Evolutionary conservation across 2,113 vertebrate genomes (phyloP).

Genomic region (Vanacampus margaritifer): DNA sequence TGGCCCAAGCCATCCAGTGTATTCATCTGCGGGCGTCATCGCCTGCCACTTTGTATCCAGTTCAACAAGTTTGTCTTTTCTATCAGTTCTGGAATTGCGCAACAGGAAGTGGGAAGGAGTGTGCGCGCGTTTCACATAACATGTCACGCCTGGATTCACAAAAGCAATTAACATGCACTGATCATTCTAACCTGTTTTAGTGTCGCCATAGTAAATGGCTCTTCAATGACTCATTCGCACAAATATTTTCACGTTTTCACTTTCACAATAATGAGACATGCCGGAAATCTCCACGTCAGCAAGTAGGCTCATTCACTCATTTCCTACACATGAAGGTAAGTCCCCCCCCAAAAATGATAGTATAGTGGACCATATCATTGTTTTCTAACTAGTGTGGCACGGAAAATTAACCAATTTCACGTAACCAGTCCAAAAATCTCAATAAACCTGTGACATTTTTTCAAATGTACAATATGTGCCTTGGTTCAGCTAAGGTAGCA

Average conservation of each 20-base stretch:
- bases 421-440: no score
- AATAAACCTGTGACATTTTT: no score
- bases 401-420: not conserved
- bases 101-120: constrained; percentile 47
- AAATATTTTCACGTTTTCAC: not conserved
- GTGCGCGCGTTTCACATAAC: not conserved
- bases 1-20: constrained; percentile 33
- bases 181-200: constrained; percentile 24
- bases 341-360: not conserved
- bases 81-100: constrained; percentile 35
- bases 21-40: constrained; percentile 29
- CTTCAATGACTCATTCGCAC: constrained; percentile 27
- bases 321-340: not conserved
- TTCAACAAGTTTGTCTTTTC: constrained; percentile 45
- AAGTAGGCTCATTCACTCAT: not conserved
- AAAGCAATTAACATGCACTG: constrained; percentile 26
- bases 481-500: no score
- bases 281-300: not conserved
- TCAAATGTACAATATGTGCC: no score
- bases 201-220: constrained; percentile 24
- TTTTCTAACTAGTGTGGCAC: not conserved
- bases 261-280: constrained; percentile 14
- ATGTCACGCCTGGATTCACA: constrained; percentile 30
- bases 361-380: not conserved
- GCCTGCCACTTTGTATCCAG: constrained; percentile 48